Base-by-base conservation (phyloP, 2,888 invertebrate genomes). In the Nysson spinosus region DNA sequence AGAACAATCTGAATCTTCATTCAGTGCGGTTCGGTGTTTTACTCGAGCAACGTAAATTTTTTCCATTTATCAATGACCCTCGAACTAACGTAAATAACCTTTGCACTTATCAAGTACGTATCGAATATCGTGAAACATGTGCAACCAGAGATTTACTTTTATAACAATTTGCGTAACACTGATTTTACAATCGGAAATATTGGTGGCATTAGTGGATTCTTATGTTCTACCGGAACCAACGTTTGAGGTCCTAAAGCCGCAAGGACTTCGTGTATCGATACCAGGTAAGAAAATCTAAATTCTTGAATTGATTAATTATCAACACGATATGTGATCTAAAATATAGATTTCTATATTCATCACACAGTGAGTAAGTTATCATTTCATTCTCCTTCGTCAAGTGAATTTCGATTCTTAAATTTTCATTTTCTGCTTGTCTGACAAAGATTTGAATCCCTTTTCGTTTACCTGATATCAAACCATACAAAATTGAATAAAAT, bases 191-290 rank as follows among this genome's bases (percentile, higher is more conserved):
- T 26, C 32, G 1, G 11, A 5, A 20, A 5, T 4, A 4, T 19
- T 37, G 7, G 7, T 22, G n/a, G 14, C 6, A 2, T 0, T 5
- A n/a, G 43, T 24, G 11, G 12, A 57, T 19, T 37, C 34, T 14
- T 62, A 54, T 7, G 9, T 24, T 12, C 4, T 88, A 14, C 87
- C 88, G 0, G 66, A 77, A 43, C 85, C 87, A 1, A 79, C 63
- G 54, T 80, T 89, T n/a, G 77, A 84, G 64, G 70, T 83, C 7
- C 73, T 87, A 26, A 69, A 66, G n/a, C 85, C 85, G 7, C 75
- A 69, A 51, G 88, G 88, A n/a, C 78, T 89, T 55, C 75, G 83
- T 44, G 82, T 88, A 11, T 87, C 86, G 34, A 87, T 89, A 65
- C 87, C 87, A 11, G 78, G 83, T 83, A 56, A 49, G 52, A 42